These are phyloP conservation scores for Philypnodon macrostomus DNA, from an alignment of 2,797 vertebrate genomes.

Conservation along the genomic window DNA sequence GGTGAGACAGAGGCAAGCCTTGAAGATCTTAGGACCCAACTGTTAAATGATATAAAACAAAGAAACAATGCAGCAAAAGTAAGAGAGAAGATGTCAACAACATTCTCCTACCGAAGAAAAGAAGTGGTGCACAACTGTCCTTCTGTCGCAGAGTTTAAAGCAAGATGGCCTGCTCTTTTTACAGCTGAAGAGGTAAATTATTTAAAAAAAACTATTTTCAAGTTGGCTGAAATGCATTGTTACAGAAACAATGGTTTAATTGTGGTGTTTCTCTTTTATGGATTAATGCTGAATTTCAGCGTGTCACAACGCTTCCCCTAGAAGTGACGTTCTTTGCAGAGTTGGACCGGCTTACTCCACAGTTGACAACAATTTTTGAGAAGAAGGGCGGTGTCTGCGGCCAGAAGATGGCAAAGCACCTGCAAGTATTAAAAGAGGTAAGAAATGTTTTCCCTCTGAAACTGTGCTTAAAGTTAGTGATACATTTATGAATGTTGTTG, in stretches of 20 bases:
- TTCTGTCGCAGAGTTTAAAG: constrained; percentile 18
- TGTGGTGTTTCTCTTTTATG: not conserved
- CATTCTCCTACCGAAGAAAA: constrained; percentile 33
- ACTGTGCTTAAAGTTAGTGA: too few relatives aligned
- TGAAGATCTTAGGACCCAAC: constrained; percentile 11
- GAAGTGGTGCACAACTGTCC: constrained; percentile 20
- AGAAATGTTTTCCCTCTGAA: too few relatives aligned
- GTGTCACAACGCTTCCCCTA: constrained; percentile 4
- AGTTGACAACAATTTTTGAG: too few relatives aligned
- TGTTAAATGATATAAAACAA: constrained; percentile 24
- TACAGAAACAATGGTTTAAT: not conserved
- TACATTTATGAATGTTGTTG: too few relatives aligned
- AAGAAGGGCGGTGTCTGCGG: too few relatives aligned
- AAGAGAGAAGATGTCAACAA: constrained; percentile 30
- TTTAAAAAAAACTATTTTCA: too few relatives aligned
- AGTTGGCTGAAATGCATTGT: not conserved
- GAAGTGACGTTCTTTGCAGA: constrained; percentile 2
- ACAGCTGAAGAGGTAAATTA: not conserved
- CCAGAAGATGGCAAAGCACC: too few relatives aligned
- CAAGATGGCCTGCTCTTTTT: constrained; percentile 33
- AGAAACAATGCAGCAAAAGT: constrained; percentile 30
- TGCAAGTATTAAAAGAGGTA: too few relatives aligned
- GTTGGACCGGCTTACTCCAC: too few relatives aligned
- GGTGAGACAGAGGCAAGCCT: constrained; percentile 27
- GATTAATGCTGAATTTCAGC: constrained; percentile 8